Base-by-base conservation (phyloP, 2,113 vertebrate genomes). In the Bagarius yarrelli region DNA sequence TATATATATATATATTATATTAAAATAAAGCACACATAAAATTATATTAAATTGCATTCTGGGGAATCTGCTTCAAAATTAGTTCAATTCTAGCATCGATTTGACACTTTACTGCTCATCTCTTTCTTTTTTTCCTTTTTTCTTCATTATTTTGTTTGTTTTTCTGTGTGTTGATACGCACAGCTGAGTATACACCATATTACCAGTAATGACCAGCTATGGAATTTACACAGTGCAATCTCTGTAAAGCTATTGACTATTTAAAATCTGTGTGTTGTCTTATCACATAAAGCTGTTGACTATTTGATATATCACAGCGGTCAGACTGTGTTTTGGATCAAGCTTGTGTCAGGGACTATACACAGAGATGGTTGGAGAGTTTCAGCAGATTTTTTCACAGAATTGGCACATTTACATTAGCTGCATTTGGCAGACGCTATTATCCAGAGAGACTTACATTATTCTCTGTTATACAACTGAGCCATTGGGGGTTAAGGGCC, bases 231-330 rank as follows among this genome's bases (percentile, higher is more conserved):
- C 44, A 74, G 44, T 53, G 57, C 5, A 16, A 16, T n/a, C 44
- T 59, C 34, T 53, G 30, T 61, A n/a, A n/a, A n/a, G 34, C 66
- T 50, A 47, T 47, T 23, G 27, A 50, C 18, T 64, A 80, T 21
- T n/a, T 80, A n/a, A n/a, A n/a, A n/a, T n/a, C n/a, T n/a, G n/a
- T n/a, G n/a, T n/a, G 69, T 80, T 80, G 69, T 61, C 79, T 73
- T 59, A 61, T 67, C 79, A 73, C 69, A 40, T 23, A 70, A 3
- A 57, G 34, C 66, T 50, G 30, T 47, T 23, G 27, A 50, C 18
- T 64, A 80, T 21, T n/a, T 80, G 66, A 71, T 47, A 60, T 32
- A 70, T 80, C 27, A n/a, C 36, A 47, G 55, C 53, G n/a, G 44
- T 70, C n/a, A 18, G 8, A 40, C 52, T 23, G 34, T 69, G 30